Percentiles rank a stretch among this genome's conserved stretches.
Conservation (phyloP, 2,797 vertebrate species). For the Octomys mimax region DNA sequence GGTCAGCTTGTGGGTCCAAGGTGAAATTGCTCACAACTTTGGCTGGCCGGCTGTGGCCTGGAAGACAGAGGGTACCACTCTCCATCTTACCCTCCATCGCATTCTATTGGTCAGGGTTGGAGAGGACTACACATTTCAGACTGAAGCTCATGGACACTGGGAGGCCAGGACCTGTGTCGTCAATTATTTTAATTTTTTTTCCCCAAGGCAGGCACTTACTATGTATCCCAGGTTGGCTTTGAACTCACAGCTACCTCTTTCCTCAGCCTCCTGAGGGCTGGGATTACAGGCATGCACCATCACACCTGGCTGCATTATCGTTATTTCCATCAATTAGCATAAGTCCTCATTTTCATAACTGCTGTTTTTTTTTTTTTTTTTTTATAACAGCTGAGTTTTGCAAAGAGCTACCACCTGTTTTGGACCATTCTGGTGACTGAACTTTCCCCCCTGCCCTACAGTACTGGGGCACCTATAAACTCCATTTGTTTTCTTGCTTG, state of each 20-base stretch:
- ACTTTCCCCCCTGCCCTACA: not conserved
- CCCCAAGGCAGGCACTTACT: too few relatives aligned
- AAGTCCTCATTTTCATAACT: not conserved
- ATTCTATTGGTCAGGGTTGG: not conserved
- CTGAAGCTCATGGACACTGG: not conserved
- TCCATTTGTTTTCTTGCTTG: not conserved
- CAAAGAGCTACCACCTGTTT: not conserved
- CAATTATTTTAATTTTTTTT: too few relatives aligned
- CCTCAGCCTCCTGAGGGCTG: too few relatives aligned
- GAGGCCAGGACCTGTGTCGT: not conserved
- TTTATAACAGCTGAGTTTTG: not conserved
- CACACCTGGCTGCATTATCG: too few relatives aligned
- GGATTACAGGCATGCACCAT: too few relatives aligned
- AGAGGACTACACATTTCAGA: not conserved
- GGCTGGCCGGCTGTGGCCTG: not conserved
- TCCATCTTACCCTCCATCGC: not conserved
- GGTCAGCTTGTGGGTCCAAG: not conserved
- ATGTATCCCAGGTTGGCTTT: too few relatives aligned
- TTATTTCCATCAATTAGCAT: not conserved
- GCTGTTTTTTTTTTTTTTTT: slow-evolving; percentile 28
- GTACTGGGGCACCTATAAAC: not conserved
- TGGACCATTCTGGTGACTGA: not conserved
- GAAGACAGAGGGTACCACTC: not conserved
- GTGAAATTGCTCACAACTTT: not conserved
- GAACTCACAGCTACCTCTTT: too few relatives aligned